A percentile compares a stretch with the other conserved stretches of the same genome.
phyloP scores from a whole-genome alignment of 2,888 invertebrate genomes.

The Erebia palarica region DNA sequence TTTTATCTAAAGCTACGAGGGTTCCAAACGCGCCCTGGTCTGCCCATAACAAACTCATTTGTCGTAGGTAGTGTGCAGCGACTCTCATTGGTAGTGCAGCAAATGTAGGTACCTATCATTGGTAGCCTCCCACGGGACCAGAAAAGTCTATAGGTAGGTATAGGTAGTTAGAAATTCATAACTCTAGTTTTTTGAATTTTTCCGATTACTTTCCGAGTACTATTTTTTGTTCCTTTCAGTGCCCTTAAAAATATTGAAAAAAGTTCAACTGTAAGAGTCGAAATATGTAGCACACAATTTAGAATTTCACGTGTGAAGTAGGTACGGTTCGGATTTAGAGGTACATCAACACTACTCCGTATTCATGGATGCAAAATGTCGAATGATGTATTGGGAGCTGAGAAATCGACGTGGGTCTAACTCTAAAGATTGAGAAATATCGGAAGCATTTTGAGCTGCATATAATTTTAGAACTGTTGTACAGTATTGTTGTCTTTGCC shows the following conservation, averaged over 20 bases:
- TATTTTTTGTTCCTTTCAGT: background rate
- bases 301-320: slow-evolving; percentile 24
- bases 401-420: slow-evolving; percentile 9
- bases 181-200: too few relatives aligned
- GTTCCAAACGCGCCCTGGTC: too few relatives aligned
- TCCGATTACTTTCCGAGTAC: too few relatives aligned
- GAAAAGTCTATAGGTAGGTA: too few relatives aligned
- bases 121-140: too few relatives aligned
- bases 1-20: too few relatives aligned
- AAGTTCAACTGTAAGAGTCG: slow-evolving; percentile 12
- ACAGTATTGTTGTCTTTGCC: too few relatives aligned
- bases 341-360: slow-evolving; percentile 18
- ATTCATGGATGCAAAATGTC: slow-evolving; percentile 40
- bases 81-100: too few relatives aligned
- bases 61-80: too few relatives aligned
- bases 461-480: background rate
- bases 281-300: slow-evolving; percentile 18
- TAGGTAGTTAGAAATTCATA: too few relatives aligned
- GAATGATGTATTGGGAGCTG: slow-evolving; percentile 37
- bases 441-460: slow-evolving; percentile 8
- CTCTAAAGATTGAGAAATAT: slow-evolving; percentile 16
- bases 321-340: slow-evolving; percentile 24
- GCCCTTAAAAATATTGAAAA: slow-evolving; percentile 5
- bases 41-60: too few relatives aligned
- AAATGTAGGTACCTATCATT: too few relatives aligned